Evolutionary conservation across 2,888 invertebrate species (phyloP), one percentile per base, ranked within the genome.

Genomic region (Lithophane ornitopus): DNA sequence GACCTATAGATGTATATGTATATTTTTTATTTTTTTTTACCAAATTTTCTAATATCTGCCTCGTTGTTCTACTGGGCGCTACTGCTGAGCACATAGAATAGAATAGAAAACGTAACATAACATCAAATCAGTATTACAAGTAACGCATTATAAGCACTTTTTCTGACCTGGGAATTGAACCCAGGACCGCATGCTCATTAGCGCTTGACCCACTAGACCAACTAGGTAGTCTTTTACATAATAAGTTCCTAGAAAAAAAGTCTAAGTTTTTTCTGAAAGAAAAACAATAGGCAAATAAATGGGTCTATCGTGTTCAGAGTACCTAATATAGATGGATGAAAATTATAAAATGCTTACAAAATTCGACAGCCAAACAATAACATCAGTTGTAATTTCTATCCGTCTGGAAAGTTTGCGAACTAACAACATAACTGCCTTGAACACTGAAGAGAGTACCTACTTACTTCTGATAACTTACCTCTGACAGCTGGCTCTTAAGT

Each of bases 401-500:
- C 86, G 93, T 94, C 93, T 94, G 93, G 90, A 91, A 93, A 94
- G 92, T 94, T 94, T 72, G 39, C 12, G 73, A 88, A 87, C 87
- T 89, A 82, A 81, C 72, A 76, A 78, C 76, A 70, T 87, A 88
- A 89, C 88, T 90, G 87, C 88, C 85, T 90, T 41, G 41, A 71
- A 72, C 68, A 69, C 28, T 66, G 54, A 70, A 70, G 63, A 16
- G 22, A 54, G 63, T 49, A 58, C 22, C 14, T 58, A 67, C 67
- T 39, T 67, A 62, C 62, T 72, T 62, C 39, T 77, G 72, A 76
- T 83, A 72, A 81, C 63, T 74, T 66, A 78, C 71, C 76, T 78
- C 54, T 82, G 85, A 70, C 76, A 77, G 66, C 66, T 76, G 65
- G 46, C 34, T 80, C 78, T 28, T 72, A 61, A 65, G 62, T 72